Evolutionary conservation across 2,113 vertebrate genomes (phyloP).

Genomic region (Elachura formosa): DNA sequence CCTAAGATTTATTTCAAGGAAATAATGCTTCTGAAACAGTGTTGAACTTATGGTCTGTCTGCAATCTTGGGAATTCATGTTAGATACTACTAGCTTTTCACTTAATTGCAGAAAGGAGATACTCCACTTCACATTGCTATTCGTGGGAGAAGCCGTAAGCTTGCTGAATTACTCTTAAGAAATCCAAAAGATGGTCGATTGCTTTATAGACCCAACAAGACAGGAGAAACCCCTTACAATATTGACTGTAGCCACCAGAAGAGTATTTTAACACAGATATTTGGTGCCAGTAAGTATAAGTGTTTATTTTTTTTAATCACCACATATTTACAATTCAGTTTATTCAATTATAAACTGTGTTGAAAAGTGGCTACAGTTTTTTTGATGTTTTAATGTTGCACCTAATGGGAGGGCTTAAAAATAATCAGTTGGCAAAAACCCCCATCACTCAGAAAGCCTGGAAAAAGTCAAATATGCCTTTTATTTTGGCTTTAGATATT

Average conservation of each 20-base stretch:
- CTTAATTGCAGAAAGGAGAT: constrained; percentile 86
- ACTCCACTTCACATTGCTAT: constrained; percentile 96
- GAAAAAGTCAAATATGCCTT: neutral
- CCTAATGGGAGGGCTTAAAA: neutral
- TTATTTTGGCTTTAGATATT: neutral
- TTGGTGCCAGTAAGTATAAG: constrained; percentile 88
- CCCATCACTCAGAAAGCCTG: neutral
- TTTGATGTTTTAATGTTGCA: neutral
- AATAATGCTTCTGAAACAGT: neutral
- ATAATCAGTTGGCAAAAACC: neutral
- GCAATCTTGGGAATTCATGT: neutral
- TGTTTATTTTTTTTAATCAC: neutral
- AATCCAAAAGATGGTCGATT: constrained; percentile 97
- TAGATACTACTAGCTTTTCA: neutral
- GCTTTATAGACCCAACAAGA: constrained; percentile 95
- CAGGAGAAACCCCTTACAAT: constrained; percentile 96
- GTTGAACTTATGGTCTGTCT: neutral
- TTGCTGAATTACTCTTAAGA: constrained; percentile 91
- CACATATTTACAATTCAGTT: neutral
- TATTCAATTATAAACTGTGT: neutral
- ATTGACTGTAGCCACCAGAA: constrained; percentile 99
- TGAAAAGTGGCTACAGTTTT: neutral
- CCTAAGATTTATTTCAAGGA: neutral
- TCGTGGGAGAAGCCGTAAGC: constrained; percentile 90
- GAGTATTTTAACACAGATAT: constrained; percentile 98